A percentile compares a stretch with the other conserved stretches of the same genome.
Evolutionary conservation across 2,797 vertebrate genomes (phyloP).

Genomic region (Lindbergichthys nudifrons): DNA sequence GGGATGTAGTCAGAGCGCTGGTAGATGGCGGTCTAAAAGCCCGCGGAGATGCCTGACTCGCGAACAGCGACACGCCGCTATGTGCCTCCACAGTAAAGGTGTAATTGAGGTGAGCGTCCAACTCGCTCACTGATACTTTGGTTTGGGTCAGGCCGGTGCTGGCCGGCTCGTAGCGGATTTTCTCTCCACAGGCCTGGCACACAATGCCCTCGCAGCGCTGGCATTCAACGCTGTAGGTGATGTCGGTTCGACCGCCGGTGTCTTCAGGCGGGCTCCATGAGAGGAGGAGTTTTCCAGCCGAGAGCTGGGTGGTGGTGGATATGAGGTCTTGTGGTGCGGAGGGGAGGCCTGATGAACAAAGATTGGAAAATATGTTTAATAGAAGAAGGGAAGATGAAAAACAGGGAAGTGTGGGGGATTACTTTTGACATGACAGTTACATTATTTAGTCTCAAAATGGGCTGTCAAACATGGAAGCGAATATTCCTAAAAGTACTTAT

Average conservation of each 20-base stretch:
- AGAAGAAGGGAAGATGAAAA: neutral
- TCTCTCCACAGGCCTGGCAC: slow-evolving; percentile 89
- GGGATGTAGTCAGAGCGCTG: slow-evolving; percentile 87
- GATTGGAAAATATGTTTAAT: slow-evolving; percentile 5
- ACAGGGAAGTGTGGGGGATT: neutral
- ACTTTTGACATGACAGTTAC: neutral
- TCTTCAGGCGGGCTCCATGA: slow-evolving; percentile 89
- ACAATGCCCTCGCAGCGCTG: slow-evolving; percentile 86
- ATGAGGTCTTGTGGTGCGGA: slow-evolving; percentile 85
- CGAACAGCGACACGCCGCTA: slow-evolving; percentile 88
- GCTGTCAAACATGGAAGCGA: neutral
- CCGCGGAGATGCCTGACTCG: slow-evolving; percentile 65
- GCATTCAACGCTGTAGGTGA: slow-evolving; percentile 90
- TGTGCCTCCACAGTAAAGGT: slow-evolving; percentile 91
- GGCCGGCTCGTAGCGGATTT: slow-evolving; percentile 86
- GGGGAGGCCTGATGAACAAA: slow-evolving; percentile 85
- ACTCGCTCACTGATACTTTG: slow-evolving; percentile 84
- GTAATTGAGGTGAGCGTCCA: slow-evolving; percentile 95
- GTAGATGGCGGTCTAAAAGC: slow-evolving; percentile 67
- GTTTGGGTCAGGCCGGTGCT: slow-evolving; percentile 76
- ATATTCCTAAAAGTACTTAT: neutral
- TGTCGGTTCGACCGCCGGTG: slow-evolving; percentile 88
- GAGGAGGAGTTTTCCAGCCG: slow-evolving; percentile 86
- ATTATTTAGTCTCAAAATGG: neutral
- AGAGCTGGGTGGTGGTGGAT: slow-evolving; percentile 81